These are phyloP conservation scores for Prietella phreatophila DNA, from an alignment of 2,113 vertebrate genomes.

Conservation along the genomic window DNA sequence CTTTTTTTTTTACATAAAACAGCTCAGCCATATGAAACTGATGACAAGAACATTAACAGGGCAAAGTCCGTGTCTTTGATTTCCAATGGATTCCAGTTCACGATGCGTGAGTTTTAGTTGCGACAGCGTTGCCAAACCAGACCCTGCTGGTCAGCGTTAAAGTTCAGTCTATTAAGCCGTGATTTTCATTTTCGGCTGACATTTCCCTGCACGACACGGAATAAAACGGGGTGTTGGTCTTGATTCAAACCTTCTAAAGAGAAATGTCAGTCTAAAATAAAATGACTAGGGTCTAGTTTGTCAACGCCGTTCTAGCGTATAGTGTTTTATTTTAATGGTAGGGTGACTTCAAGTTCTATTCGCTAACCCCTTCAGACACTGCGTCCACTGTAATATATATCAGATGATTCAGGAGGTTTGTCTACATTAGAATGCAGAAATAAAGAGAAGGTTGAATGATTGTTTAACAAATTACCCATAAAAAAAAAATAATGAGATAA, in stretches of 20 bases:
- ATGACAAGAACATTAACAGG: slow-evolving; percentile 31
- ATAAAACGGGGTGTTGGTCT: slow-evolving; percentile 4
- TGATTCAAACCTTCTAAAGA: background rate
- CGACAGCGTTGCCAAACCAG: slow-evolving; percentile 1
- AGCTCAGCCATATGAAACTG: slow-evolving; percentile 32
- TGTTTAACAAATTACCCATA: background rate
- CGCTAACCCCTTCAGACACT: background rate
- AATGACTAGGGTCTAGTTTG: background rate
- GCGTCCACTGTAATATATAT: too few relatives aligned
- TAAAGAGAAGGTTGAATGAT: background rate
- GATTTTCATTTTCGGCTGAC: slow-evolving; percentile 18
- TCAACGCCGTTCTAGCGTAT: background rate
- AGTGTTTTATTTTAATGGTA: background rate
- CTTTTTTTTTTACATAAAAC: slow-evolving; percentile 26
- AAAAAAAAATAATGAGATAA: background rate
- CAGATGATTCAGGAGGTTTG: background rate
- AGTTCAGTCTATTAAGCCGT: background rate
- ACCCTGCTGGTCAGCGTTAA: slow-evolving; percentile 17
- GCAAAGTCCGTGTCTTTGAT: slow-evolving; percentile 24
- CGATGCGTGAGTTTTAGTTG: background rate
- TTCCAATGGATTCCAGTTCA: slow-evolving; percentile 37
- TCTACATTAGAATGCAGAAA: background rate
- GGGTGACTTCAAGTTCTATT: background rate
- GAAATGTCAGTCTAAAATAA: slow-evolving; percentile 8
- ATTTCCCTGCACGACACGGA: slow-evolving; percentile 10